Conservation (phyloP, 1,140 invertebrate species). For the Sinella curviseta region DNA sequence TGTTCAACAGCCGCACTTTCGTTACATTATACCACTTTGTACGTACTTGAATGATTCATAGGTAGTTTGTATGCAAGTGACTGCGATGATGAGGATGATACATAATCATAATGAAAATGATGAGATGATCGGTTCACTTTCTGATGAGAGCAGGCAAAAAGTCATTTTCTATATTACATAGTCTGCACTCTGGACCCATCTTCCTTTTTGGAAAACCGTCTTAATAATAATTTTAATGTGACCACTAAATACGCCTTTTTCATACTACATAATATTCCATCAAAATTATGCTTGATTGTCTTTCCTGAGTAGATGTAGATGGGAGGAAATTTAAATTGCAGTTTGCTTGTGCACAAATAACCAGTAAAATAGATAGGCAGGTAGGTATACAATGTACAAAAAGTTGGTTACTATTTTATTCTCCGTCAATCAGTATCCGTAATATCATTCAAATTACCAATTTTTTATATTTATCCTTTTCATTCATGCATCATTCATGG, state of each 20-base stretch:
- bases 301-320: too few species aligned
- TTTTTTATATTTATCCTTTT: neutral
- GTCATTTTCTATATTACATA: neutral
- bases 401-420: too few species aligned
- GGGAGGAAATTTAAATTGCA: too few species aligned
- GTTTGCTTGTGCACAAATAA: neutral
- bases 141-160: neutral
- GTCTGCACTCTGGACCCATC: neutral
- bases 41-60: slow-evolving; percentile 6
- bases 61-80: slow-evolving; percentile 12
- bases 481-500: slow-evolving; percentile 15
- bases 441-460: neutral
- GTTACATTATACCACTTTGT: neutral
- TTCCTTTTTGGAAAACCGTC: neutral
- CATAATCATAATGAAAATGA: neutral
- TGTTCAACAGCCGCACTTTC: neutral
- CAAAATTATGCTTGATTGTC: neutral
- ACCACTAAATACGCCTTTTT: neutral
- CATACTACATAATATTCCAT: neutral
- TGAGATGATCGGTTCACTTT: neutral
- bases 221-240: neutral
- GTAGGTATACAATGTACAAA: too few species aligned
- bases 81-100: slow-evolving; percentile 2
- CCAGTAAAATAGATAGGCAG: too few species aligned
- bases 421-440: too few species aligned